These are phyloP conservation scores for Pecten maximus DNA, from an alignment of 2,888 invertebrate genomes.

Conservation along the genomic window DNA sequence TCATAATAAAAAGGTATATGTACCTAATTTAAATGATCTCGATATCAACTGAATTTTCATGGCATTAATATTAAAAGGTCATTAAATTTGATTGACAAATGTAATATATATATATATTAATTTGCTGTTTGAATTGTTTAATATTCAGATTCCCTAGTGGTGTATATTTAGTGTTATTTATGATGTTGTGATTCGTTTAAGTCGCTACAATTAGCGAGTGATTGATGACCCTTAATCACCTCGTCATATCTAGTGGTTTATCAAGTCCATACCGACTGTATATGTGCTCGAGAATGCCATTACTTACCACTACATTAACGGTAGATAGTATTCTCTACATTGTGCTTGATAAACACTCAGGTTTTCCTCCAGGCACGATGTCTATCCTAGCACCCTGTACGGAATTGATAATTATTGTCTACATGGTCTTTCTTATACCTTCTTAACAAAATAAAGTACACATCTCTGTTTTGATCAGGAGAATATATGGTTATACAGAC, in stretches of 20 bases:
- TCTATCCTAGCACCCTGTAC: not conserved
- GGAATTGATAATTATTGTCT: not conserved
- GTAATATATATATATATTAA: no score
- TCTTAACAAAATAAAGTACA: no score
- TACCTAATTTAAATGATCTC: not conserved
- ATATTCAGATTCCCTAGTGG: not conserved
- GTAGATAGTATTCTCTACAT: not conserved
- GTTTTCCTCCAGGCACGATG: not conserved
- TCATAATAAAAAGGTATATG: not conserved
- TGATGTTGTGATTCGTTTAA: not conserved
- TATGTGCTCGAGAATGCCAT: not conserved
- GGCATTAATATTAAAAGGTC: no score
- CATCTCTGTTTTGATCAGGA: no score
- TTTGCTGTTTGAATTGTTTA: not conserved
- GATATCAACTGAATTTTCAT: no score
- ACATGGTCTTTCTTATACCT: not conserved
- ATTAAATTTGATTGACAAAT: not conserved
- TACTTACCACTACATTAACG: not conserved
- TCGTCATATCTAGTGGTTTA: not conserved
- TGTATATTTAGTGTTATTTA: not conserved
- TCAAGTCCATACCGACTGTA: not conserved
- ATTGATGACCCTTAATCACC: slow-evolving; percentile 15
- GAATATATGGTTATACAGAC: no score
- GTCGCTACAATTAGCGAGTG: not conserved
- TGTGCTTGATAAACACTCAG: not conserved